Evolutionary conservation across 2,113 vertebrate genomes (phyloP), one percentile per base, ranked within the genome.

Genomic region (Solea solea): DNA sequence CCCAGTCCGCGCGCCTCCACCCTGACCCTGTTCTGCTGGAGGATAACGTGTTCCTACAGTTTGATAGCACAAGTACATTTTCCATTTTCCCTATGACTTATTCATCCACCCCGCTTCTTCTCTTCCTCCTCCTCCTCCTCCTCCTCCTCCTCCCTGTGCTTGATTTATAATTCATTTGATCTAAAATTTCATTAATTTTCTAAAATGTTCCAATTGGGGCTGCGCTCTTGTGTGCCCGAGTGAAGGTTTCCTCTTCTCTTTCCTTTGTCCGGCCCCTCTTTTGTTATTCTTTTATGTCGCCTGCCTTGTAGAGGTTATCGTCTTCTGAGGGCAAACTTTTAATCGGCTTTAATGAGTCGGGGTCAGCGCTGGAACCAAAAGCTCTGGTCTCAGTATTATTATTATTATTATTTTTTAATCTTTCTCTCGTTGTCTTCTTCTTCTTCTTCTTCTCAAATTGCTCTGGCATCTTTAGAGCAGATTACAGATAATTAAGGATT

Each of bases 141-240:
- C n/a, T 61, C 60, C 67, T 79, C 86, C 80, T 85, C 77, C 78
- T 72, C 54, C 73, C 21, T 21, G 21, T 86, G 65, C 86, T 83
- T 92, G 90, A 93, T 94, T 93, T 92, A 94, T 95, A 92, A 95
- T 95, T 94, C 91, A 94, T 93, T 94, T 93, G 91, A 93, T 94
- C 89, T 93, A 93, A 94, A 94, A 93, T 93, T 93, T 94, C 92
- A 94, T 94, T 94, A 92, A 94, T 94, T 94, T 94, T 94, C 91
- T 93, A 94, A 94, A 94, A 94, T 94, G 93, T 93, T 93, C 88
- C 93, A 93, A 91, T 92, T 92, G 92, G 88, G 91, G 89, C 84
- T 88, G 88, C 21, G 21, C 21, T 21, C 21, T 89, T 85, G 86
- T 86, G 86, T 85, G 91, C 80, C 76, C 74, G 61, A 85, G 86